These are phyloP conservation scores for Triops cancriformis DNA, from an alignment of 1,140 invertebrate species.

Conservation along the genomic window DNA sequence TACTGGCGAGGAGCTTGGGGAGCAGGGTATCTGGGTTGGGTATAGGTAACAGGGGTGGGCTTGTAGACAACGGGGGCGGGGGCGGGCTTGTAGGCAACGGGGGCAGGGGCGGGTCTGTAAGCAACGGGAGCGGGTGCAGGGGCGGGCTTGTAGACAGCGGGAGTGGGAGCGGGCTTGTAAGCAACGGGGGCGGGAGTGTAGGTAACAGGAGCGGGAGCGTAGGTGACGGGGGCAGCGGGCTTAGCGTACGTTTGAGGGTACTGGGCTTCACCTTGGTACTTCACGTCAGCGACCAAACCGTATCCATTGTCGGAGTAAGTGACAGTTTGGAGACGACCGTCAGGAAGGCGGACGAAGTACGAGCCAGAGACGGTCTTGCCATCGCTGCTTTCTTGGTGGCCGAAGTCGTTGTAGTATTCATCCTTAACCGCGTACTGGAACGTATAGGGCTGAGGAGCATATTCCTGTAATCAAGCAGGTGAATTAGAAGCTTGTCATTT, in stretches of 20 bases:
- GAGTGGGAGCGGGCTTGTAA: neutral
- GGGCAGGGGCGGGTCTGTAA: neutral
- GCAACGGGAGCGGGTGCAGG: neutral
- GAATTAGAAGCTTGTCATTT: too few species aligned
- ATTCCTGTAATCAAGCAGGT: neutral
- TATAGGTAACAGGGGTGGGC: neutral
- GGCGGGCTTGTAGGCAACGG: neutral
- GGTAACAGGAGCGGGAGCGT: neutral
- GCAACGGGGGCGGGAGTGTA: neutral
- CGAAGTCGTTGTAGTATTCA: constrained; percentile 31
- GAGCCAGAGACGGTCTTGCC: constrained; percentile 31
- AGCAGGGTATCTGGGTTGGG: neutral
- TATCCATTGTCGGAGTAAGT: constrained; percentile 30
- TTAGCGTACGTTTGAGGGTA: constrained; percentile 4
- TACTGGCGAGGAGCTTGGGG: neutral
- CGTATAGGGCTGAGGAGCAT: constrained; percentile 28
- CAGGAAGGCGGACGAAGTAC: constrained; percentile 31
- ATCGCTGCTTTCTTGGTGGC: constrained; percentile 32
- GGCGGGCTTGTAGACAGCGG: neutral
- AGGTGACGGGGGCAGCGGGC: neutral
- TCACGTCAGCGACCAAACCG: constrained; percentile 26
- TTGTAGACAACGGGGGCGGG: neutral
- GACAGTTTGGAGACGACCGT: constrained; percentile 31
- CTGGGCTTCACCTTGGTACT: constrained; percentile 26
- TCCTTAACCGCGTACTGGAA: constrained; percentile 31